Conservation (phyloP, 2,113 vertebrate species). For the Cariama cristata region DNA sequence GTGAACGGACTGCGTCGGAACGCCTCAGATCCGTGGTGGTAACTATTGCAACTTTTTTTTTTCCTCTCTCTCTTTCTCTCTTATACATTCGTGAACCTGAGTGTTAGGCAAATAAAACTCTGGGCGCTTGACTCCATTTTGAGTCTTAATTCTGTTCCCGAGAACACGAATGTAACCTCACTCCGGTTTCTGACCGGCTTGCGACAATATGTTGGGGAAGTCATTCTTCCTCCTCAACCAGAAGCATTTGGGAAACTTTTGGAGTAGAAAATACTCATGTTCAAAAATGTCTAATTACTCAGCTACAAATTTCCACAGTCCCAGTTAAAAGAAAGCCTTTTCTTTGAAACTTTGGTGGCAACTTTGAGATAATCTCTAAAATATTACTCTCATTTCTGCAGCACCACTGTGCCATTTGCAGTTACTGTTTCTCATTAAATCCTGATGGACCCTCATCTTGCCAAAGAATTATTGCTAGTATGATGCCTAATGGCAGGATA, state of each 20-base stretch:
- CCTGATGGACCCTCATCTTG: not conserved
- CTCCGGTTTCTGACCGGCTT: too few species aligned
- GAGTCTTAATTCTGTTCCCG: too few species aligned
- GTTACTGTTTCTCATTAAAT: not conserved
- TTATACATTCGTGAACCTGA: too few species aligned
- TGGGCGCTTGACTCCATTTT: too few species aligned
- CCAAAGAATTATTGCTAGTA: not conserved
- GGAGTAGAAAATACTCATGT: not conserved
- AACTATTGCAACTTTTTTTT: too few species aligned
- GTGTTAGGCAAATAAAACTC: too few species aligned
- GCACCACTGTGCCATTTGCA: not conserved
- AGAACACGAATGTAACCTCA: too few species aligned
- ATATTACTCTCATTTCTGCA: not conserved
- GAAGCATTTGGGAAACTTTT: not conserved
- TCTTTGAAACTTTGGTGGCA: not conserved
- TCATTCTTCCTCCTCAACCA: not conserved
- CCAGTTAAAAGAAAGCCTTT: not conserved
- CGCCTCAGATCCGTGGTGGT: too few species aligned
- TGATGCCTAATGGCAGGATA: not conserved
- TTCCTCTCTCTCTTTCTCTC: too few species aligned
- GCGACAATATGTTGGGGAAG: too few species aligned
- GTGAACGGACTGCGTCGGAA: too few species aligned
- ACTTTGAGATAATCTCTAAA: not conserved
- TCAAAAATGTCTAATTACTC: not conserved
- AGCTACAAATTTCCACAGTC: not conserved